phyloP scores from a whole-genome alignment of 64 coral and sea anemone species.

The Orbicella faveolata region DNA sequence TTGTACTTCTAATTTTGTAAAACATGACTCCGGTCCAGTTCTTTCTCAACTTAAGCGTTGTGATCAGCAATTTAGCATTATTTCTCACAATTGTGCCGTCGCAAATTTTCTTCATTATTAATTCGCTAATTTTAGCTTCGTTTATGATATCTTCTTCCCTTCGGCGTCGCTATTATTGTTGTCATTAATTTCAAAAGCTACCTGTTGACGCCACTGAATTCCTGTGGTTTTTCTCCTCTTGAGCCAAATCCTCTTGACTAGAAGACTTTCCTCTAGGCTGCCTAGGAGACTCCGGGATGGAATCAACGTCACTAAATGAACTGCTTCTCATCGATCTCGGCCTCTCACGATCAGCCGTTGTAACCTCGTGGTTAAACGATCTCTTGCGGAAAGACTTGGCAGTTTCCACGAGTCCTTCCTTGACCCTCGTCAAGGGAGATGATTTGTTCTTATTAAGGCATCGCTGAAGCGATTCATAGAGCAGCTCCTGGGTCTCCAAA shows the following conservation, averaged over 20 bases:
- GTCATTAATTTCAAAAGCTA: not conserved
- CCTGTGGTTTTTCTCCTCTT: not conserved
- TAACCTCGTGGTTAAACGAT: not conserved
- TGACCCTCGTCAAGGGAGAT: conserved; percentile 36
- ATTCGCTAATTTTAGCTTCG: too few relatives aligned
- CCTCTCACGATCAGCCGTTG: not conserved
- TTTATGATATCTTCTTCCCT: not conserved
- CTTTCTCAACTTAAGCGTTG: too few relatives aligned
- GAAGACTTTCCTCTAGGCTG: not conserved
- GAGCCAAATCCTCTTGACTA: conserved; percentile 13
- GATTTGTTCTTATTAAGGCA: conserved; percentile 44
- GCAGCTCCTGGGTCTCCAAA: conserved; percentile 44
- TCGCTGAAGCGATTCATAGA: conserved; percentile 4
- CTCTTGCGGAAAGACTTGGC: conserved; percentile 50
- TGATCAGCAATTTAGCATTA: too few relatives aligned
- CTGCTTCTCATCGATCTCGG: not conserved
- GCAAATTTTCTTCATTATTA: too few relatives aligned
- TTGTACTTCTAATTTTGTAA: too few relatives aligned
- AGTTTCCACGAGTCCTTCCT: conserved; percentile 58
- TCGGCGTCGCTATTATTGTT: too few relatives aligned
- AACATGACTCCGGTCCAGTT: too few relatives aligned
- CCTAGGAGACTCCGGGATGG: not conserved
- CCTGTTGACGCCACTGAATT: conserved; percentile 14
- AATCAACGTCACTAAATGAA: not conserved
- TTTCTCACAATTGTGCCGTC: too few relatives aligned